Conservation (phyloP, 1,140 invertebrate genomes). For the Pentalonia nigronervosa region DNA sequence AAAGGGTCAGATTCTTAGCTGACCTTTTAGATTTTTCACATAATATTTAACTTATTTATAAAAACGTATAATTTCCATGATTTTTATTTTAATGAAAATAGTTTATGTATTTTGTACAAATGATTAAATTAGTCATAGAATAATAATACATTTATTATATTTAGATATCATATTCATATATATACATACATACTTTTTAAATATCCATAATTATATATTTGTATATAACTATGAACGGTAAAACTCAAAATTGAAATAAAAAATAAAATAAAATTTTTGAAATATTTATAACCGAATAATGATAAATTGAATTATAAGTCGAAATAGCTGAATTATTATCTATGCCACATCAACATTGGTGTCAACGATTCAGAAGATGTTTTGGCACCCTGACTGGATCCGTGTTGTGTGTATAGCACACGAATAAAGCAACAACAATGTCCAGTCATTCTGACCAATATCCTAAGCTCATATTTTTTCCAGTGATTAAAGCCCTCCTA, state of each 20-base stretch:
- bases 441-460: conserved; percentile 52
- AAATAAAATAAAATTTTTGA: neutral
- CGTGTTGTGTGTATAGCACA: neutral
- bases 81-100: neutral
- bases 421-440: conserved; percentile 13
- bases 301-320: neutral
- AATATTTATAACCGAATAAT: neutral
- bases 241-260: neutral
- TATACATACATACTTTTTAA: neutral
- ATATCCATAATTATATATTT: neutral
- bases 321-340: neutral
- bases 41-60: neutral
- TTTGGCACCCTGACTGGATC: conserved; percentile 31
- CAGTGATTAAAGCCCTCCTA: conserved; percentile 55
- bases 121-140: too few species aligned
- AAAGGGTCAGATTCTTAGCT: neutral
- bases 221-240: neutral
- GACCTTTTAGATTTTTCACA: conserved; percentile 3
- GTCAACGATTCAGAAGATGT: conserved; percentile 2
- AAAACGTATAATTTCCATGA: neutral
- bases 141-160: neutral
- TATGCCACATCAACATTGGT: neutral
- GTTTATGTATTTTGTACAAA: neutral
- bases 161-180: neutral
- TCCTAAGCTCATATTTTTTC: neutral